Percentiles rank a stretch among this genome's conserved stretches.
Conservation (phyloP, 1,140 invertebrate genomes). For the Papilio xuthus region DNA sequence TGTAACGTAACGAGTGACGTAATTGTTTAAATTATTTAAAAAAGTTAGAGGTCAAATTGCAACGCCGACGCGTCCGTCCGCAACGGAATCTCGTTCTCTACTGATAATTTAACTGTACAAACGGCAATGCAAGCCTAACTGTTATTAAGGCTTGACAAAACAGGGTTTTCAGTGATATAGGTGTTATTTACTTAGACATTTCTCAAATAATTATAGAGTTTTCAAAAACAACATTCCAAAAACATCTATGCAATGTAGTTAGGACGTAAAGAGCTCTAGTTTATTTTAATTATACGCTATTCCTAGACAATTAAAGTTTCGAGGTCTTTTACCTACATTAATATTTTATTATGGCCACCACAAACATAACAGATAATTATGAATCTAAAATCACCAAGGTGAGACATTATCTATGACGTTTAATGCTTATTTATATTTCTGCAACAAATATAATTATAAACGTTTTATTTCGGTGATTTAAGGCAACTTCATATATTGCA, state of each 20-base stretch:
- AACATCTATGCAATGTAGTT: not conserved
- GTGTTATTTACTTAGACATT: constrained; percentile 35
- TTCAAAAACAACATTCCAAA: not conserved
- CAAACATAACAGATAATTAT: not conserved
- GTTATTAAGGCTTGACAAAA: constrained; percentile 44
- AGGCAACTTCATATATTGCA: too few species aligned
- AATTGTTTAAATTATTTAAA: constrained; percentile 37
- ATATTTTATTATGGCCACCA: constrained; percentile 11
- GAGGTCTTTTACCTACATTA: constrained; percentile 4
- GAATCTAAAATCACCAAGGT: not conserved
- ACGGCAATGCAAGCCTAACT: constrained; percentile 43
- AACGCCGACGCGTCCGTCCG: constrained; percentile 46
- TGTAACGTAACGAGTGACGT: constrained; percentile 26
- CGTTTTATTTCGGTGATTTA: too few species aligned
- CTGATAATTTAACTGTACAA: constrained; percentile 46
- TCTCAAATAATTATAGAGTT: not conserved
- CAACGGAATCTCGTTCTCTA: constrained; percentile 49
- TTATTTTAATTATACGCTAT: not conserved
- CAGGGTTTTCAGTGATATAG: constrained; percentile 42
- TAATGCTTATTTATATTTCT: too few species aligned
- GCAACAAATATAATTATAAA: too few species aligned
- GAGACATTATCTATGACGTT: not conserved
- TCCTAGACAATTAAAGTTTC: not conserved
- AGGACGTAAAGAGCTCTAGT: not conserved
- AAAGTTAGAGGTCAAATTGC: constrained; percentile 50